Base-by-base conservation (phyloP, 2,888 invertebrate species). In the Drosophila macrospina region DNA sequence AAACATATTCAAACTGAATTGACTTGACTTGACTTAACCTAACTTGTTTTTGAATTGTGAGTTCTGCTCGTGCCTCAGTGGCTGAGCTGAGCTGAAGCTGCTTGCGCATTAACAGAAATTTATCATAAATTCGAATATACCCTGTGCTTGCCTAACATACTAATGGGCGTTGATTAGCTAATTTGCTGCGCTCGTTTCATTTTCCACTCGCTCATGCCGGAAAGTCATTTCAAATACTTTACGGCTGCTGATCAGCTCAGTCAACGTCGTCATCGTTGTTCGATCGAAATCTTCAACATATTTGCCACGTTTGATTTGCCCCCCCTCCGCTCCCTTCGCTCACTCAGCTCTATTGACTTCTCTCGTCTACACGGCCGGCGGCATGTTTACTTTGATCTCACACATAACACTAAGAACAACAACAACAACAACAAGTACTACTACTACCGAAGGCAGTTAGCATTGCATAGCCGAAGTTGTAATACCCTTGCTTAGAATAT, bases 131-230 rank as follows among this genome's bases (percentile, higher is more conserved):
- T 85, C 85, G 88, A 80, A 87, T 83, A 87, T 83, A 87, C 79
- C 60, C 65, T 84, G 62, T 72, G 59, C 67, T 87, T 64, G 80
- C 64, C 72, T 80, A 20, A 20, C 20, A 20, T 20, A 74, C 87
- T 89, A 89, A 89, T 85, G 88, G 88, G 89, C 85, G 85, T 85
- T 85, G 85, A 85, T 85, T 85, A 89, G 85, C 84, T 89, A 88
- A 85, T 85, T 89, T 85, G 85, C 74, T 88, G 80, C 85, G 85
- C 85, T 85, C 89, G 84, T 89, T 85, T 88, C 66, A 68, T 86
- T 89, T 83, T 73, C 85, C 72, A 74, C 80, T 71, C 68, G 47
- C 68, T 68, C 63, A 61, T 62, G 69, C 80, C 77, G 80, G 80
- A 80, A 83, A 80, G 85, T 78, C 81, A 78, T 76, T 83, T 80